Evolutionary conservation across 2,113 vertebrate species (phyloP).

Genomic region (Sorex fumeus): DNA sequence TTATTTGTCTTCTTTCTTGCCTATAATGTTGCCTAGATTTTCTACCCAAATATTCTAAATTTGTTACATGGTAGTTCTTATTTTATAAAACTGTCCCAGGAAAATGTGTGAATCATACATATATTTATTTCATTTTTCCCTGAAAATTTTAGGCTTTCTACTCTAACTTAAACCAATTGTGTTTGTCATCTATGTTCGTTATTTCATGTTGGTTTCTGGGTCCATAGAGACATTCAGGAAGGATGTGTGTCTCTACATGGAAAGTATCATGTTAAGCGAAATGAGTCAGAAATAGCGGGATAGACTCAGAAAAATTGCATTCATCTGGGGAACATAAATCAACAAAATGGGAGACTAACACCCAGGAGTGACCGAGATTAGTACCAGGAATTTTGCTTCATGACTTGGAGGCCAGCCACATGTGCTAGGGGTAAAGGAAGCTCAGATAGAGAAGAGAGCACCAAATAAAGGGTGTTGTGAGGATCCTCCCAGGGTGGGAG

Average conservation of each 20-base stretch:
- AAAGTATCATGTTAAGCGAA: too few species aligned
- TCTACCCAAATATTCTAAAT: background rate
- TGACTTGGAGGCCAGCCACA: too few species aligned
- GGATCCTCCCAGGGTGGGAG: too few species aligned
- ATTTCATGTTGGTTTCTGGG: background rate
- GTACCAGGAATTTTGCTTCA: too few species aligned
- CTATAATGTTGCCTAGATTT: background rate
- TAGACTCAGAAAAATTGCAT: too few species aligned
- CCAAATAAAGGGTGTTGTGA: too few species aligned
- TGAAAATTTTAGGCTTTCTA: background rate
- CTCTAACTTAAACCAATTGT: background rate
- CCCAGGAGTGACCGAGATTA: too few species aligned
- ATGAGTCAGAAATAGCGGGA: too few species aligned
- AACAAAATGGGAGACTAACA: too few species aligned
- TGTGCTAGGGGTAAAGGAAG: too few species aligned
- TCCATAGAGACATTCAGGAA: background rate
- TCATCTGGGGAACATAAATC: too few species aligned
- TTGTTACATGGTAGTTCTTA: background rate
- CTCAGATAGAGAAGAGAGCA: too few species aligned
- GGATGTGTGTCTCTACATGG: background rate
- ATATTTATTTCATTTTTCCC: background rate
- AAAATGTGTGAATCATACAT: background rate
- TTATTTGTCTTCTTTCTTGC: background rate
- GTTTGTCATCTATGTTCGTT: background rate
- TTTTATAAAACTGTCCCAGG: background rate